Base-by-base conservation (phyloP, 2,888 invertebrate species). In the Odontocolon sp. region DNA sequence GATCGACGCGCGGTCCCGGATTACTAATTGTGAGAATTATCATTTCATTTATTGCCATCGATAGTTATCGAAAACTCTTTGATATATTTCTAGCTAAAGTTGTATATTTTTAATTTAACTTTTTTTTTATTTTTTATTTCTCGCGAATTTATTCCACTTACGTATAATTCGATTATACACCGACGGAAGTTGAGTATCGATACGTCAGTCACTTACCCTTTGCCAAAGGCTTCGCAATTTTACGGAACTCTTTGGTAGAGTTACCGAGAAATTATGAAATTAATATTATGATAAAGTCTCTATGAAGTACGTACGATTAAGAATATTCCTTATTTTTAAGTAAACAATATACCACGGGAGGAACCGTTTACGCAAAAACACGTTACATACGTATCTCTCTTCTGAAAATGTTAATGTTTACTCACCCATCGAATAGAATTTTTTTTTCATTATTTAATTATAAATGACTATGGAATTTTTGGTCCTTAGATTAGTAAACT, bases 11-110 rank as follows among this genome's bases (percentile, higher is more conserved):
- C 54, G 47, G 50, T 56, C 31, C 31, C 23, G 59, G 8, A 61
- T 66, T 31, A 54, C 21, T 33, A 66, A 47, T n/a, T 38, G 50
- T 66, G 14, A 63, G 50, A 68, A 56, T 68, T 57, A 52, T 57
- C 56, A 72, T 68, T 57, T 77, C 31, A 61, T 72, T 77, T 77
- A 77, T 77, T 77, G 77, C 77, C 77, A 68, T 72, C 59, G 72
- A 77, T 72, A 77, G 67, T 63, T 77, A n/a, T n/a, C n/a, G 67
- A 68, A 77, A 72, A 72, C 57, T 67, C 42, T 42, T 69, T 61
- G 21, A 59, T 47, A 50, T 66, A 26, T 38, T 52, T 40, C 16
- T 56, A 38, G 16, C 26, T 70, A 52, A 28, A 26, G 38, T 38
- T 21, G 31, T 31, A 14, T 45, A 16, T 11, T 47, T 42, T 56